Evolutionary conservation across 2,888 invertebrate genomes (phyloP).

Genomic region (Caprella mutica): DNA sequence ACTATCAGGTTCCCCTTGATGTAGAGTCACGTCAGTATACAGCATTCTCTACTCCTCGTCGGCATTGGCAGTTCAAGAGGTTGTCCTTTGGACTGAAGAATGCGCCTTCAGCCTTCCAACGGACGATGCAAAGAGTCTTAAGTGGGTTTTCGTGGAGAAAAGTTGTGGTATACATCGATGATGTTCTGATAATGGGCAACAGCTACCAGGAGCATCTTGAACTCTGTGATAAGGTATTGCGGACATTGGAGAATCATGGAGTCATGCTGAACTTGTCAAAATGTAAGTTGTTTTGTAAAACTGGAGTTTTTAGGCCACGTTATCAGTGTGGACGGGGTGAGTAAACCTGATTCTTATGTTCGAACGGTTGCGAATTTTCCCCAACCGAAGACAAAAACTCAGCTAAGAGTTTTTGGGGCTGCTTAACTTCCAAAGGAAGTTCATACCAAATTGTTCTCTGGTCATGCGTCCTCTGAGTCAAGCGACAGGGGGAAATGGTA

Average conservation of each 20-base stretch:
- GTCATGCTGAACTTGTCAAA: neutral
- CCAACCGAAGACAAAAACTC: neutral
- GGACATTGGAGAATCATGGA: neutral
- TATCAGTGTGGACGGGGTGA: neutral
- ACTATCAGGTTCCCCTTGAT: neutral
- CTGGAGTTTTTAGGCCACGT: neutral
- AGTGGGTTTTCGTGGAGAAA: neutral
- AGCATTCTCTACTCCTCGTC: neutral
- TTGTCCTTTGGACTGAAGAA: neutral
- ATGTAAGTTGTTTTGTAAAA: neutral
- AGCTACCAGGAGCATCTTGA: neutral
- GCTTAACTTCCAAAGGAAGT: neutral
- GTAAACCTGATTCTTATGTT: neutral
- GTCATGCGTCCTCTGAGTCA: neutral
- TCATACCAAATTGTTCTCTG: neutral
- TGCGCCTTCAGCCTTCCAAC: neutral
- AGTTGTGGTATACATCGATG: slow-evolving; percentile 1
- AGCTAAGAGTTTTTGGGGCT: neutral
- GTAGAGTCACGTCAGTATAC: neutral
- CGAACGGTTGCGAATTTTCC: neutral
- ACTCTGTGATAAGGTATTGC: neutral
- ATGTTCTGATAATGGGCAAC: neutral
- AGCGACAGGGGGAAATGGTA: neutral
- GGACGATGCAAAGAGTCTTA: neutral
- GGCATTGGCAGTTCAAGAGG: neutral